Evolutionary conservation across 2,113 vertebrate species (phyloP).

Genomic region (Aldabrachelys gigantea): DNA sequence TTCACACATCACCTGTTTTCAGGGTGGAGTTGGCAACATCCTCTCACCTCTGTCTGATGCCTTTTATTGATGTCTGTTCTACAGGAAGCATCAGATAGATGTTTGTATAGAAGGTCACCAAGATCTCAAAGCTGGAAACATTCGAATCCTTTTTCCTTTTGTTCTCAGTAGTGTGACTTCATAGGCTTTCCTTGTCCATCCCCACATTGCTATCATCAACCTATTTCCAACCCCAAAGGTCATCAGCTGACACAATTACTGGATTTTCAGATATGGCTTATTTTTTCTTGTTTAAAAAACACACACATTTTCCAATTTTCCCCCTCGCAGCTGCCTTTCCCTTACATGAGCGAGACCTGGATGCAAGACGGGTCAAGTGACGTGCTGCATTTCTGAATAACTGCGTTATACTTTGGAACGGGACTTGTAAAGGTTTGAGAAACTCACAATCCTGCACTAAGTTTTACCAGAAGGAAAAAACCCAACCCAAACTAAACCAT

Average conservation of each 20-base stretch:
- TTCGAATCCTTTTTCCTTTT: slow-evolving; percentile 30
- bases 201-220: slow-evolving; percentile 12
- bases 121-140: slow-evolving; percentile 26
- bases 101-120: not conserved
- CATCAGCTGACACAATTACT: not conserved
- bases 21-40: not conserved
- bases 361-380: not conserved
- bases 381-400: not conserved
- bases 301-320: not conserved
- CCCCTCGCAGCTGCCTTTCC: slow-evolving; percentile 34
- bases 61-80: not conserved
- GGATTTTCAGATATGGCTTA: not conserved
- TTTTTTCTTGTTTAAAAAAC: not conserved
- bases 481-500: not conserved
- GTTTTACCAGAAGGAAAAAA: slow-evolving; percentile 11
- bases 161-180: slow-evolving; percentile 30
- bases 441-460: fast-evolving
- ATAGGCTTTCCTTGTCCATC: slow-evolving; percentile 43
- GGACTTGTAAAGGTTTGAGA: not conserved
- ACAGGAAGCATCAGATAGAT: not conserved
- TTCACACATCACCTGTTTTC: fast-evolving
- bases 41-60: not conserved
- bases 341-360: not conserved
- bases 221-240: slow-evolving; percentile 64
- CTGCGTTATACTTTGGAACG: not conserved